Conservation (phyloP, 2,113 vertebrate species). For the Tympanuchus pallidicinctus region DNA sequence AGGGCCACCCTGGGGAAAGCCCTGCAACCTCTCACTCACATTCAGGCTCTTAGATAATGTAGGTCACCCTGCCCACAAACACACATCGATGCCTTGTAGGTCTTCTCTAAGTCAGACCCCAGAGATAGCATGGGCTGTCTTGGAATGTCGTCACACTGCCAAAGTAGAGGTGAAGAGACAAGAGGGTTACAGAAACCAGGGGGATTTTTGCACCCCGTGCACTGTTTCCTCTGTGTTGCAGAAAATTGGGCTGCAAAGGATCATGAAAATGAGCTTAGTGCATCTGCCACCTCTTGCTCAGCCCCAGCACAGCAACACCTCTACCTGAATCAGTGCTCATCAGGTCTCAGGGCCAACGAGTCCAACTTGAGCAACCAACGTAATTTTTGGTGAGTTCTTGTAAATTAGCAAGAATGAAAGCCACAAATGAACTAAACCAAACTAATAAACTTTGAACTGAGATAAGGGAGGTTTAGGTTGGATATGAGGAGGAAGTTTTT, state of each 20-base stretch:
- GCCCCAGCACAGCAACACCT: neutral
- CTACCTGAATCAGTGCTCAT: neutral
- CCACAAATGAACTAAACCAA: too few relatives aligned
- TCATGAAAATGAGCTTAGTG: neutral
- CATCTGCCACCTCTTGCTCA: neutral
- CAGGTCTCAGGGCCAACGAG: too few relatives aligned
- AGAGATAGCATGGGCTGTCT: neutral
- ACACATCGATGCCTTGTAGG: too few relatives aligned
- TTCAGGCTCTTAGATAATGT: neutral
- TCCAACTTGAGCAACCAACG: too few relatives aligned
- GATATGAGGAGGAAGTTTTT: too few relatives aligned
- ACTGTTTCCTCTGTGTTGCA: fast-evolving
- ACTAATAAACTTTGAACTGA: too few relatives aligned
- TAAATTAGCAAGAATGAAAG: too few relatives aligned
- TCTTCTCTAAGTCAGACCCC: neutral
- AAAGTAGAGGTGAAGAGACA: neutral
- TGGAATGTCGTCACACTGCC: neutral
- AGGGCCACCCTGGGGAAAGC: neutral
- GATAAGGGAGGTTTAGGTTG: too few relatives aligned
- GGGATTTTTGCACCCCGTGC: neutral
- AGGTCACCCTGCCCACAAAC: neutral
- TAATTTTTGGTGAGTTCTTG: too few relatives aligned
- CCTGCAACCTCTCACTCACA: neutral
- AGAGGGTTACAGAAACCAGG: neutral
- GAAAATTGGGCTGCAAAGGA: neutral